phyloP scores from a whole-genome alignment of 2,797 vertebrate species.

The Staurois parvus region DNA sequence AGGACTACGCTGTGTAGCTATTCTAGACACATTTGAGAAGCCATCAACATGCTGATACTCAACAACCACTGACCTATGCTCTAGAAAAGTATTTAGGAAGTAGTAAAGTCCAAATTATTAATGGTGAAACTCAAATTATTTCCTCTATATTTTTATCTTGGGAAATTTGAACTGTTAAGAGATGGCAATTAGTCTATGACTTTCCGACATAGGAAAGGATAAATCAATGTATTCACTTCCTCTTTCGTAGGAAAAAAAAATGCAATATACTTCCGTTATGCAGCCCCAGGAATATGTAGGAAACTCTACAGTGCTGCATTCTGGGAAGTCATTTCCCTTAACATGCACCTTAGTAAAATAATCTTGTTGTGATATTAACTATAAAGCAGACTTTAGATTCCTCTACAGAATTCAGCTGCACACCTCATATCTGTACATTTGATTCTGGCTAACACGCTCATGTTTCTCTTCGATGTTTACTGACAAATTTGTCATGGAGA shows the following conservation, averaged over 20 bases:
- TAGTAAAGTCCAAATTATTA: conserved; percentile 24
- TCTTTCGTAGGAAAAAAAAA: neutral
- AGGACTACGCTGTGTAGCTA: too few species aligned
- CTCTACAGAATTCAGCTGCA: too few species aligned
- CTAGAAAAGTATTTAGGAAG: conserved; percentile 30
- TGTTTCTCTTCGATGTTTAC: too few species aligned
- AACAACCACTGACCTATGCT: conserved; percentile 15
- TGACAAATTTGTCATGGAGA: too few species aligned
- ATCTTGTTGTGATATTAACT: too few species aligned
- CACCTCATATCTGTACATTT: too few species aligned
- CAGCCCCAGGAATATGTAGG: neutral
- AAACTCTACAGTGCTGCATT: neutral
- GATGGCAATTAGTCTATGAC: neutral
- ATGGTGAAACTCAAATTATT: conserved; percentile 11
- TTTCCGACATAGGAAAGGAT: conserved; percentile 33
- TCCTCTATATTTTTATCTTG: conserved; percentile 25
- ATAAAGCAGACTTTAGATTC: too few species aligned
- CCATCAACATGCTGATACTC: neutral
- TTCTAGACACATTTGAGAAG: too few species aligned
- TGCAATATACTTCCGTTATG: neutral
- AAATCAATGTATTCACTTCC: conserved; percentile 38
- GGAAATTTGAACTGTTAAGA: neutral
- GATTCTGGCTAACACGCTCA: too few species aligned
- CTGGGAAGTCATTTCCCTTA: neutral
- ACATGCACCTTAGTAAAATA: too few species aligned